Evolutionary conservation across 2,888 invertebrate genomes (phyloP).

Genomic region (Ganaspis brasiliensis): DNA sequence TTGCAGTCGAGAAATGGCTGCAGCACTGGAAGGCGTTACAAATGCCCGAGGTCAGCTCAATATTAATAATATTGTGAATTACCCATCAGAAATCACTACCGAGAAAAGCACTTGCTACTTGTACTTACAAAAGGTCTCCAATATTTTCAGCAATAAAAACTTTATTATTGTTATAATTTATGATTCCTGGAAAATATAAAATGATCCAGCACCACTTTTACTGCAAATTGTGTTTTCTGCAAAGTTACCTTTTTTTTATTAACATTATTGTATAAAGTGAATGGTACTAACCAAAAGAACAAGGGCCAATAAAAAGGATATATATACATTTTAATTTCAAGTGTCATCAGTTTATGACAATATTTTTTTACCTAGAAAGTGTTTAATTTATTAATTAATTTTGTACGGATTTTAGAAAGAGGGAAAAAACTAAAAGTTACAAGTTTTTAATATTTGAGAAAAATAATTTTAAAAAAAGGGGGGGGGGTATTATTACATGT

Average conservation of each 20-base stretch:
- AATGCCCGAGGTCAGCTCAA: slow-evolving; percentile 10
- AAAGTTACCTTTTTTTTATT: neutral
- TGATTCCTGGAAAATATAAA: slow-evolving; percentile 27
- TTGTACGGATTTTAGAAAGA: too few relatives aligned
- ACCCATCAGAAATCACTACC: slow-evolving; percentile 37
- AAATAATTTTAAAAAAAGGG: too few relatives aligned
- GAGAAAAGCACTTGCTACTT: slow-evolving; percentile 37
- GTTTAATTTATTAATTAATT: too few relatives aligned
- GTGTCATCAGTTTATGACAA: too few relatives aligned
- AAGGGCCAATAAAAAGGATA: too few relatives aligned
- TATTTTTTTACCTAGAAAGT: too few relatives aligned
- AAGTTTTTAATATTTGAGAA: too few relatives aligned
- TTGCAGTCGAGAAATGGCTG: slow-evolving; percentile 23
- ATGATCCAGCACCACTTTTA: neutral
- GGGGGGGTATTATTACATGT: too few relatives aligned
- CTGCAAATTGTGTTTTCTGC: neutral
- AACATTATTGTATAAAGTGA: too few relatives aligned
- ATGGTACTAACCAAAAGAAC: too few relatives aligned
- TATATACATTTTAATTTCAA: too few relatives aligned
- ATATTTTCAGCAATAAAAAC: slow-evolving; percentile 12
- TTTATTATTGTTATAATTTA: slow-evolving; percentile 22
- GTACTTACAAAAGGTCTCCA: slow-evolving; percentile 16
- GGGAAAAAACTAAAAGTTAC: too few relatives aligned
- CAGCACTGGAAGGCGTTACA: slow-evolving; percentile 4
- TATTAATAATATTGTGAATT: slow-evolving; percentile 32